Evolutionary conservation across 2,797 vertebrate species (phyloP), one percentile per base, ranked within the genome.

Genomic region (Trachops cirrhosus): DNA sequence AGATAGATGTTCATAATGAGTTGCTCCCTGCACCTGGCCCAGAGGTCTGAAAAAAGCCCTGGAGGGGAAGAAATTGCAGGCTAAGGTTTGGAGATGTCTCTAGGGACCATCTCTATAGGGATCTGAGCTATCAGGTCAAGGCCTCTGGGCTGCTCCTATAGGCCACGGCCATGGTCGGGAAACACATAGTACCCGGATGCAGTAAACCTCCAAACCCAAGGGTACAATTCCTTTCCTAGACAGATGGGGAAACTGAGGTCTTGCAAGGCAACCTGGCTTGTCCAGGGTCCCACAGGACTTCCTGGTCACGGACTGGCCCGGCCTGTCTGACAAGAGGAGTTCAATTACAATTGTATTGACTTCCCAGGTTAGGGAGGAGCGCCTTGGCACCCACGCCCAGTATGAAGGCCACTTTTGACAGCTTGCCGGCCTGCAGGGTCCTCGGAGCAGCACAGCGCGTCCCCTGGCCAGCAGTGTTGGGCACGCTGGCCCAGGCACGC

Each of bases 141-240:
- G 67, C 7, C 24, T 24, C 21, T 10, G 12, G 50, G 57, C 48
- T 82, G 12, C 62, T 73, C 26, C 74, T 41, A 62, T 2, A 46
- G 62, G 57, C 52, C 44, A 12, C 1, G 18, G 62, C 14, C 46
- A 26, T 5, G 4, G 46, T 29, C 26, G 41, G 34, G 54, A 21
- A n/a, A 73, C 14, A 37, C 5, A 29, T 0, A 37, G 15, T 6
- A 26, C 48, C 46, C 18, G 37, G 59, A 0, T 0, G 32, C 59
- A 14, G 68, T 19, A 10, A 50, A 41, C 15, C 34, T 64, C 52
- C 74, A 78, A 44, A 7, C 67, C 68, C n/a, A 10, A 37, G 39
- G 21, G 34, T 6, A 8, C 34, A n/a, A 21, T 21, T 71, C 46
- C 59, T 80, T 48, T 34, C 22, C 46, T 10, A 15, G 64, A 79